Evolutionary conservation across 2,888 invertebrate species (phyloP), one percentile per base, ranked within the genome.

Genomic region (Phyllotreta striolata): DNA sequence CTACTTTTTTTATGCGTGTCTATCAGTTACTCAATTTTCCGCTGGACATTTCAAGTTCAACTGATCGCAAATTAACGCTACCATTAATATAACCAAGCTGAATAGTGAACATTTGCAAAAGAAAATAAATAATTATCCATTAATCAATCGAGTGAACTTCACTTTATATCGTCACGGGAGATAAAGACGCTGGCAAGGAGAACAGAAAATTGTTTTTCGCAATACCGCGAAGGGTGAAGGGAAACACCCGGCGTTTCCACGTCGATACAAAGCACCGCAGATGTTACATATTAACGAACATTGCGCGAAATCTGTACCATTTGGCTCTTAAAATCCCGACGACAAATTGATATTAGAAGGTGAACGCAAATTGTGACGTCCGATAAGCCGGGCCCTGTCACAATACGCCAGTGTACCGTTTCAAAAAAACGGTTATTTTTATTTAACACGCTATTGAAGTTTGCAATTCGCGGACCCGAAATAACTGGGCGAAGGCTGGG

Each of bases 21-120:
- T 37, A 49, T 49, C 37, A 49, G 49, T 49, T 49, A 49, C 37
- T 49, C 37, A 49, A 49, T 49, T 49, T 49, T 49, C 49, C 35
- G 12, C 7, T 35, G 35, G 49, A 49, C 49, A 49, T 49, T 49
- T 49, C 49, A 49, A 49, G 49, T 49, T 49, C 49, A 49, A 49
- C 10, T 49, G 35, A 49, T 35, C 49, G 35, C 10, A 35, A 35
- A 49, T 49, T 49, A 49, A 49, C 35, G 12, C 3, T 9, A 49
- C 7, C 49, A 49, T 49, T 12, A 49, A 49, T 49, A 49, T 44
- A 44, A 44, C 24, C 24, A 24, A n/a, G n/a, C n/a, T n/a, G n/a
- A n/a, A n/a, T n/a, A n/a, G n/a, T n/a, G n/a, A n/a, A 24, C 24
- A 24, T 24, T 24, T 24, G 24, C 24, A 24, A 24, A 24, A 24